Conservation (phyloP, 2,113 vertebrate genomes). For the Laticauda laticaudata region DNA sequence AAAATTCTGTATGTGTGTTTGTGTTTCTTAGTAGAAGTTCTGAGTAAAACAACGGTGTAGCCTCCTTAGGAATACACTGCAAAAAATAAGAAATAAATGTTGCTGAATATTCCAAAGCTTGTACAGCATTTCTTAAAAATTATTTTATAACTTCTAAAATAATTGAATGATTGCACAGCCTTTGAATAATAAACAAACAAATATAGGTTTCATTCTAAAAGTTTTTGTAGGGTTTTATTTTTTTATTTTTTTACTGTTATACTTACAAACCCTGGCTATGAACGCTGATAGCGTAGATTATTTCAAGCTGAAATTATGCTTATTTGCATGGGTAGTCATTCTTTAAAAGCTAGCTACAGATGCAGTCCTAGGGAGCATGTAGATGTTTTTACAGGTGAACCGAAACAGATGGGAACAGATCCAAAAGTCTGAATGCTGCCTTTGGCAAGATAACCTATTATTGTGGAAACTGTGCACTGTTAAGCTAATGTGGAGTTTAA, state of each 20-base stretch:
- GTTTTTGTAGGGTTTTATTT: neutral
- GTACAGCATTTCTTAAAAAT: conserved; percentile 50
- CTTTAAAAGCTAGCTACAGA: conserved; percentile 82
- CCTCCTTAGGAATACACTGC: conserved; percentile 27
- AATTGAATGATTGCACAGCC: conserved; percentile 21
- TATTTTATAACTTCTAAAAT: conserved; percentile 44
- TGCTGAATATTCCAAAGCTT: conserved; percentile 45
- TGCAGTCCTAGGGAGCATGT: conserved; percentile 80
- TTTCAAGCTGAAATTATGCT: conserved; percentile 80
- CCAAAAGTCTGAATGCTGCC: conserved; percentile 80
- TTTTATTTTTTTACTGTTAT: conserved; percentile 21
- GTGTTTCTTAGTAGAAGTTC: conserved; percentile 11
- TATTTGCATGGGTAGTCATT: conserved; percentile 84
- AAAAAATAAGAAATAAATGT: conserved; percentile 29
- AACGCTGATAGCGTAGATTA: conserved; percentile 75
- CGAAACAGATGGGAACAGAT: conserved; percentile 81
- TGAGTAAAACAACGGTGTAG: conserved; percentile 4
- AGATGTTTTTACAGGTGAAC: conserved; percentile 90
- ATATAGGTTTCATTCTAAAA: conserved; percentile 33
- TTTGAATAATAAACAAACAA: conserved; percentile 34
- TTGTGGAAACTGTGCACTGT: conserved; percentile 81
- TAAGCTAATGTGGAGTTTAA: conserved; percentile 80
- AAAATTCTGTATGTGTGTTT: neutral
- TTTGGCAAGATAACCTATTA: conserved; percentile 83
- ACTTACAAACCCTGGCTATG: conserved; percentile 64